Conservation (phyloP, 1,140 invertebrate genomes). For the Hylaeus anthracinus region DNA sequence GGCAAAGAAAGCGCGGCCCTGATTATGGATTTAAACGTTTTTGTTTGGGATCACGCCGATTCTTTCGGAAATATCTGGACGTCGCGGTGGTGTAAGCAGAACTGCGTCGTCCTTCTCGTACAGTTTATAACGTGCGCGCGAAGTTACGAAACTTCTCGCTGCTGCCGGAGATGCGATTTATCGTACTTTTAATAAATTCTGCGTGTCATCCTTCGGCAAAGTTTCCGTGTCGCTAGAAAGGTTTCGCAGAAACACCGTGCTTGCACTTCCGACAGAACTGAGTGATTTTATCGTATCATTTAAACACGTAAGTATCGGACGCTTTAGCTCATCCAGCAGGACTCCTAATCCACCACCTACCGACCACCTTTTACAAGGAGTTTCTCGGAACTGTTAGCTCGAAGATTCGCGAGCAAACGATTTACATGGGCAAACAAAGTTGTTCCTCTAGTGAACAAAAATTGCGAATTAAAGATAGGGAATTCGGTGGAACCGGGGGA, state of each 20-base stretch:
- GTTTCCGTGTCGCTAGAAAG: neutral
- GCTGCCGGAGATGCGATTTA: constrained; percentile 20
- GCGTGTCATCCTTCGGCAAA: neutral
- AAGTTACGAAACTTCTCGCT: constrained; percentile 18
- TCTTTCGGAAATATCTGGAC: constrained; percentile 12
- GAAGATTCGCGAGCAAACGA: no score
- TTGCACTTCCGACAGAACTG: neutral
- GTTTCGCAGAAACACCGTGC: neutral
- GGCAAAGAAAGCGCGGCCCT: no score
- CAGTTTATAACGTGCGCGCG: constrained; percentile 20
- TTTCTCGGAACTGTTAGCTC: neutral
- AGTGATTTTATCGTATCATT: neutral
- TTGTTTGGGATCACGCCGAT: neutral
- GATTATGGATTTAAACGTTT: no score
- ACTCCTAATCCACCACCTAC: neutral
- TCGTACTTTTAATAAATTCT: constrained; percentile 34
- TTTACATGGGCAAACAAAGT: no score
- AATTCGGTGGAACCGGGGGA: no score
- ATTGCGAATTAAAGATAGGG: no score
- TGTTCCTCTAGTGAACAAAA: no score
- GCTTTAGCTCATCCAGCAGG: neutral
- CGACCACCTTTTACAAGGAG: neutral
- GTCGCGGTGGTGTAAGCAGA: neutral
- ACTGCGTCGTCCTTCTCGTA: constrained; percentile 1
- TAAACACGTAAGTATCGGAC: neutral